phyloP scores from a whole-genome alignment of 2,888 invertebrate genomes.

The Leptodirus hochenwartii region DNA sequence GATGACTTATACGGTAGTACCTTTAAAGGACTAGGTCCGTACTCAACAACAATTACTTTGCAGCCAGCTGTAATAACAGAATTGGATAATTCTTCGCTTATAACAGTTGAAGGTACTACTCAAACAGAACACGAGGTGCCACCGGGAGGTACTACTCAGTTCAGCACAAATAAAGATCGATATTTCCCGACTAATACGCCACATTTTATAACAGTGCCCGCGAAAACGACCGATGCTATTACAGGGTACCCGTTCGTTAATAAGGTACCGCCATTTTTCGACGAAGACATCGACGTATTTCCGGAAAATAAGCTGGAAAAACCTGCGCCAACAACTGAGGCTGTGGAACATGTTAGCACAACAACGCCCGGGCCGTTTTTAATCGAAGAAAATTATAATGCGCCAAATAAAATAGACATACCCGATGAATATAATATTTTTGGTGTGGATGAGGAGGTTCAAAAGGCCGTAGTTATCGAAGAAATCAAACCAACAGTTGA shows the following conservation, averaged over 20 bases:
- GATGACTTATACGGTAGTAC: too few species aligned
- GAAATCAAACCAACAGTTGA: conserved; percentile 4
- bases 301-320: conserved; percentile 8
- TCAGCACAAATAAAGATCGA: conserved; percentile 11
- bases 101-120: too few species aligned
- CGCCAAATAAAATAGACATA: conserved; percentile 6
- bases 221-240: conserved; percentile 9
- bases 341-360: conserved; percentile 1
- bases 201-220: conserved; percentile 8
- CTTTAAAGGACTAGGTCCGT: too few species aligned
- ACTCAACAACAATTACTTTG: too few species aligned
- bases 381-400: conserved; percentile 9
- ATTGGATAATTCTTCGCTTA: too few species aligned
- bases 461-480: conserved; percentile 9
- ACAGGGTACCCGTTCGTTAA: conserved; percentile 3
- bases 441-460: conserved; percentile 7
- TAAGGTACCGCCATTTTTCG: conserved; percentile 3
- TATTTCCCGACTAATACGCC: conserved; percentile 9
- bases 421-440: conserved; percentile 10
- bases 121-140: too few species aligned
- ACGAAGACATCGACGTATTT: conserved; percentile 11
- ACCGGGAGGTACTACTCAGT: too few species aligned
- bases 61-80: too few species aligned
- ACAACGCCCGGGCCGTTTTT: conserved; percentile 8
- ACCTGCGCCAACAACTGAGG: conserved; percentile 5